These are phyloP conservation scores for Cheirogaleus major DNA, from an alignment of 2,797 vertebrate genomes.

Conservation along the genomic window DNA sequence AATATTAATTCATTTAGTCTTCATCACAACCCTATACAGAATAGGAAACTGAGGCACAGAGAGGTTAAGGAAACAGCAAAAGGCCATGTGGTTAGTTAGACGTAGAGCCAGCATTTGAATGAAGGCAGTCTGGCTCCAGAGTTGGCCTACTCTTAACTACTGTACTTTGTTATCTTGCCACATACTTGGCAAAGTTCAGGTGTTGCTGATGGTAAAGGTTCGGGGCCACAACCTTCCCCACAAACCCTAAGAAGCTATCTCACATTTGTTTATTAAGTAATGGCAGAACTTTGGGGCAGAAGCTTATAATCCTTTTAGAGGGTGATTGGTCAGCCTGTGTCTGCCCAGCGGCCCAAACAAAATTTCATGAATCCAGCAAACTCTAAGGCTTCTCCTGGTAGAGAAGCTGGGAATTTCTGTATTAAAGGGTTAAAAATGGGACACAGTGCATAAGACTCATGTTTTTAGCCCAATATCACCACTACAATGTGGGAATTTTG, in stretches of 20 bases:
- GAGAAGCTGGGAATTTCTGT: neutral
- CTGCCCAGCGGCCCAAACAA: neutral
- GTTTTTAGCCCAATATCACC: neutral
- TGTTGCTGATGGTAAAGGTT: neutral
- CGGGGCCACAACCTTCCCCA: neutral
- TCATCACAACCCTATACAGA: neutral
- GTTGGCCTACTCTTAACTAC: neutral
- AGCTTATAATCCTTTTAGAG: neutral
- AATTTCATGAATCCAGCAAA: neutral
- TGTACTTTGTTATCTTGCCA: neutral
- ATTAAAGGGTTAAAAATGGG: neutral
- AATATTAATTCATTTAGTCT: neutral
- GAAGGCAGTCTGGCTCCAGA: neutral
- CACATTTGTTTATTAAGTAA: slow-evolving; percentile 3
- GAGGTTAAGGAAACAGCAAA: neutral
- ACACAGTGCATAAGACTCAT: neutral
- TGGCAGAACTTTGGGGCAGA: neutral
- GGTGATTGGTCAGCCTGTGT: neutral
- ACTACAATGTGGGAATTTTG: neutral
- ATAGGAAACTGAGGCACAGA: neutral
- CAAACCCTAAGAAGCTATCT: neutral
- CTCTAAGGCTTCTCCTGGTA: neutral
- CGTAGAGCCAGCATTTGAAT: neutral
- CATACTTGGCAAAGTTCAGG: neutral
- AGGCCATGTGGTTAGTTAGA: neutral